Percentiles rank a stretch among this genome's conserved stretches.
Evolutionary conservation across 1,140 invertebrate species (phyloP).

Genomic region (Panagrolaimus sp.): DNA sequence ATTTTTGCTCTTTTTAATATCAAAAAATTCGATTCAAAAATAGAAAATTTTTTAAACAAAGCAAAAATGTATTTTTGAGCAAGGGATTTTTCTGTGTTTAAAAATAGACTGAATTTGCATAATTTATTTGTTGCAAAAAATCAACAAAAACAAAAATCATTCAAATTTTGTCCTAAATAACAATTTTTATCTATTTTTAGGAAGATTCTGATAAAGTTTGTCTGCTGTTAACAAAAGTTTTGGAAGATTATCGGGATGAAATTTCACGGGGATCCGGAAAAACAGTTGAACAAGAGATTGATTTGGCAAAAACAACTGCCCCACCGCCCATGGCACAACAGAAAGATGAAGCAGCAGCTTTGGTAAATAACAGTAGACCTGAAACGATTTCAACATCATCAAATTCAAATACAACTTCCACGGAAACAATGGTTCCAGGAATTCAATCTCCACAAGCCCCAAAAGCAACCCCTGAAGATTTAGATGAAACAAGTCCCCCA

Average conservation of each 20-base stretch:
- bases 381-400: neutral
- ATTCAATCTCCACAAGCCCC: neutral
- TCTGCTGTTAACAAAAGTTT: conserved; percentile 17
- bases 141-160: too few relatives aligned
- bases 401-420: neutral
- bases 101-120: neutral
- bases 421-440: neutral
- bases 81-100: neutral
- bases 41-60: neutral
- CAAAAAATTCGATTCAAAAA: too few relatives aligned
- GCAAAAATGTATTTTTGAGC: neutral
- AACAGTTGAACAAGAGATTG: too few relatives aligned
- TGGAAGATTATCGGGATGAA: conserved; percentile 25
- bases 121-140: neutral
- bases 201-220: conserved; percentile 32
- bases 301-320: neutral
- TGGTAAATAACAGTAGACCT: neutral
- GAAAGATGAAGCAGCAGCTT: neutral
- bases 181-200: conserved; percentile 16
- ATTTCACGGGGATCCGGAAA: neutral
- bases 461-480: neutral
- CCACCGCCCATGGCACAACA: neutral
- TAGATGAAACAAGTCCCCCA: neutral
- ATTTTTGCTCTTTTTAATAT: too few relatives aligned
- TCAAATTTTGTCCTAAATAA: conserved; percentile 1